Conservation (phyloP, 2,888 invertebrate genomes). For the Prosapia bicincta region DNA sequence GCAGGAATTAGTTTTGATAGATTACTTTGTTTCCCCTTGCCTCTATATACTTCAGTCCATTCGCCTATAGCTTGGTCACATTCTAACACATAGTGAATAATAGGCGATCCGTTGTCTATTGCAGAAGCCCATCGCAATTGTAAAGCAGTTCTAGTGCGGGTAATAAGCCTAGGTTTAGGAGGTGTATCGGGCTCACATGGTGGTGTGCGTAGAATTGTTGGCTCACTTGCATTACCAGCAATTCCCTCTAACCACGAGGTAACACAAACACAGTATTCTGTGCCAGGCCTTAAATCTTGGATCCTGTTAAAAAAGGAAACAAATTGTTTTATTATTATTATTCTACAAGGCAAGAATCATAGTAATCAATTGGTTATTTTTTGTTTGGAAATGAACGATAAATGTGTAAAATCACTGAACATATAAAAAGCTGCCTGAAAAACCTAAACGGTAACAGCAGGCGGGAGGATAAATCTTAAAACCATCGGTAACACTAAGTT, state of each 20-base stretch:
- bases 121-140: conserved; percentile 70
- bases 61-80: conserved; percentile 61
- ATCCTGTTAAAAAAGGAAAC: conserved; percentile 55
- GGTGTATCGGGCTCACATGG: conserved; percentile 77
- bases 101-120: conserved; percentile 74
- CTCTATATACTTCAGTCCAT: conserved; percentile 69
- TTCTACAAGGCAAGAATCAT: too few species aligned
- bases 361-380: too few species aligned
- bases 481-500: too few species aligned
- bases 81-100: conserved; percentile 73
- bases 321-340: too few species aligned
- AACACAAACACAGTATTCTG: conserved; percentile 78
- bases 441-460: too few species aligned
- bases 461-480: too few species aligned
- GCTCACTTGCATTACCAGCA: conserved; percentile 71
- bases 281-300: conserved; percentile 82
- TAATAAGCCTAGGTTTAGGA: conserved; percentile 65
- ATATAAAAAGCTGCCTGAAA: too few species aligned
- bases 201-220: conserved; percentile 75
- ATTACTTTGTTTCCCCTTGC: conserved; percentile 71
- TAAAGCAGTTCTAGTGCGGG: conserved; percentile 66
- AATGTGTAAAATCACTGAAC: too few species aligned
- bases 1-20: conserved; percentile 72
- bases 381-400: too few species aligned
- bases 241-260: conserved; percentile 73